Conservation (phyloP, 2,888 invertebrate species). For the Nephrotoma flavescens region DNA sequence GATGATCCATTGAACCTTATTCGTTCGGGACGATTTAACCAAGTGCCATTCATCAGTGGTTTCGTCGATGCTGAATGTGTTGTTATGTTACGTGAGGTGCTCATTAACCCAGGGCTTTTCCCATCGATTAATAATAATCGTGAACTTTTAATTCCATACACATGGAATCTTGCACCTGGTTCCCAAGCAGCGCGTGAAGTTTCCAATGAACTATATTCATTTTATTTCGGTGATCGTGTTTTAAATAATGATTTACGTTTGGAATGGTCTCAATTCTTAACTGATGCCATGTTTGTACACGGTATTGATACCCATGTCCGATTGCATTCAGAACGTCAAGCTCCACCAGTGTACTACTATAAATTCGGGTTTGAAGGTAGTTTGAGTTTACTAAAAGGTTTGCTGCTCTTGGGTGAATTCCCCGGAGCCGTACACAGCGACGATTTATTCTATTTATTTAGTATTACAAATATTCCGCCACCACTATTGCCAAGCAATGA, state of each 20-base stretch:
- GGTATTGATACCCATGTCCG: constrained; percentile 9
- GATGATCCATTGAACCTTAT: constrained; percentile 9
- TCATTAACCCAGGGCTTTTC: constrained; percentile 1
- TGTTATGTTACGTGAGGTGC: constrained; percentile 6
- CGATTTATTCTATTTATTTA: constrained; percentile 33
- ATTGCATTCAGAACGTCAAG: constrained; percentile 7
- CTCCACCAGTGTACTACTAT: constrained; percentile 10
- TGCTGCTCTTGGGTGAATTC: constrained; percentile 5
- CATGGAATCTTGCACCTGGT: constrained; percentile 5
- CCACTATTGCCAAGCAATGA: constrained; percentile 26
- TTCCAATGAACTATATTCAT: constrained; percentile 6
- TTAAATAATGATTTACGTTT: neutral
- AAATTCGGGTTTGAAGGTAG: constrained; percentile 10
- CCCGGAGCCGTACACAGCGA: constrained; percentile 28
- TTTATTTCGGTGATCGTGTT: constrained; percentile 9
- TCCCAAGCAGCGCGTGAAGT: neutral
- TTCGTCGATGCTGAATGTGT: constrained; percentile 10
- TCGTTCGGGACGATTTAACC: constrained; percentile 7
- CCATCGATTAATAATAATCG: constrained; percentile 7
- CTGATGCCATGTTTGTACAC: constrained; percentile 9
- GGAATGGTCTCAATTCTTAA: constrained; percentile 7
- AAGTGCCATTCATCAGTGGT: constrained; percentile 13
- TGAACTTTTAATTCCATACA: constrained; percentile 6
- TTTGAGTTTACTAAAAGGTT: constrained; percentile 9
- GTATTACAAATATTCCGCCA: constrained; percentile 20